Conservation (phyloP, 2,797 vertebrate genomes). For the Meda fulgida region DNA sequence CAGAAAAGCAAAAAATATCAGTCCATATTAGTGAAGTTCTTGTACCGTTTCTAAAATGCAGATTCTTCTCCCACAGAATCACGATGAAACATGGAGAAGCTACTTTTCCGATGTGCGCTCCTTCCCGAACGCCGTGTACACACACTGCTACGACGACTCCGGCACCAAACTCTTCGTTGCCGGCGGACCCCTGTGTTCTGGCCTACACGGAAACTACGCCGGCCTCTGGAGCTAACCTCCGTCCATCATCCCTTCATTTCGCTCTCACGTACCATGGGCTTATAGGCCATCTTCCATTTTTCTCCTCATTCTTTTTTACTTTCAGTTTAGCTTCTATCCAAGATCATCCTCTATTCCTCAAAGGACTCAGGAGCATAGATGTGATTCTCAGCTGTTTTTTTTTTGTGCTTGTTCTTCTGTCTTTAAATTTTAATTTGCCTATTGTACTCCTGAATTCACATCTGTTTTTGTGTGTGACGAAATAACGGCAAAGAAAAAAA, state of each 20-base stretch:
- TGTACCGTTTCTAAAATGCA: not conserved
- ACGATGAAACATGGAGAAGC: constrained; percentile 98
- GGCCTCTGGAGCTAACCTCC: constrained; percentile 94
- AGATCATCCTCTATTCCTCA: constrained; percentile 51
- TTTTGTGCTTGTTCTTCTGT: constrained; percentile 4
- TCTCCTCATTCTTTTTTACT: constrained; percentile 39
- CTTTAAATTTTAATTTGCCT: not conserved
- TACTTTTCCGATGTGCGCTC: constrained; percentile 97
- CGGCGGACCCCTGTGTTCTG: constrained; percentile 95
- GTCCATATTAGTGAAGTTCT: not conserved
- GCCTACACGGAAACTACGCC: constrained; percentile 97
- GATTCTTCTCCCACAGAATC: constrained; percentile 79
- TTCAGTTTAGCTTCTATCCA: constrained; percentile 49
- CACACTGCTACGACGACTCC: constrained; percentile 98
- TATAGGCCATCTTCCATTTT: constrained; percentile 12
- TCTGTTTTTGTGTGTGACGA: constrained; percentile 15
- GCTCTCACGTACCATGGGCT: constrained; percentile 16
- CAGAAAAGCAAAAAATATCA: not conserved
- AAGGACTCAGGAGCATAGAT: constrained; percentile 75
- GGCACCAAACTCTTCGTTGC: constrained; percentile 98
- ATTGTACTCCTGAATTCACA: not conserved
- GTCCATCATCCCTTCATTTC: not conserved
- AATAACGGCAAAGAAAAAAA: not conserved
- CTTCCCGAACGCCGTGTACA: constrained; percentile 98
- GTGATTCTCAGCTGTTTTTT: constrained; percentile 36